A percentile compares a stretch with the other conserved stretches of the same genome.
Evolutionary conservation across 2,797 vertebrate genomes (phyloP).

Genomic region (Chelon labrosus): DNA sequence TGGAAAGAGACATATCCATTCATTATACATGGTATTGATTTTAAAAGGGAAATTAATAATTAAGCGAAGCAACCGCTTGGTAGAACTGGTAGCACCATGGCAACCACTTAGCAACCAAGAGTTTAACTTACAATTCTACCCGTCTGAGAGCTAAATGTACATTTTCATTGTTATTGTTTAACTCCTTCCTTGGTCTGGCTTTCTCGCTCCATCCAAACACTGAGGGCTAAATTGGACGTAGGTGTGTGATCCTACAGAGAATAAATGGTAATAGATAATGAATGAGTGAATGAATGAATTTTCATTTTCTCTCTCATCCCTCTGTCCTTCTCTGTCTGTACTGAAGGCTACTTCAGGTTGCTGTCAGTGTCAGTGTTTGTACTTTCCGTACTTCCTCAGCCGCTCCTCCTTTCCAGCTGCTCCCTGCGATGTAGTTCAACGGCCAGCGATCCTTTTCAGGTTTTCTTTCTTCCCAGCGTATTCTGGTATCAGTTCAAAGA

Average conservation of each 20-base stretch:
- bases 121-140: neutral
- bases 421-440: neutral
- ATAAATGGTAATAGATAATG: too few species aligned
- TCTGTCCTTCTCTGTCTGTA: neutral
- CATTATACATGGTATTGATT: conserved; percentile 26
- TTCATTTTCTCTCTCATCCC: neutral
- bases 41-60: conserved; percentile 30
- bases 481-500: neutral
- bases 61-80: conserved; percentile 7
- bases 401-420: neutral
- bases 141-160: neutral
- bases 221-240: too few species aligned
- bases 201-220: neutral
- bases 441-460: neutral
- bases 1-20: conserved; percentile 10
- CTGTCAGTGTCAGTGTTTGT: neutral
- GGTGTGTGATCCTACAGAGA: too few species aligned
- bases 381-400: neutral
- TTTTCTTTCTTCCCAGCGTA: neutral
- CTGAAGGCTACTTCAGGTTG: neutral
- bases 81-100: conserved; percentile 18
- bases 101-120: conserved; percentile 12
- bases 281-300: too few species aligned
- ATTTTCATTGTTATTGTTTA: neutral
- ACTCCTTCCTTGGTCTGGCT: neutral